These are phyloP conservation scores for Epizoanthus rinbou DNA, from an alignment of 92 coral and sea anemone species.

Conservation along the genomic window DNA sequence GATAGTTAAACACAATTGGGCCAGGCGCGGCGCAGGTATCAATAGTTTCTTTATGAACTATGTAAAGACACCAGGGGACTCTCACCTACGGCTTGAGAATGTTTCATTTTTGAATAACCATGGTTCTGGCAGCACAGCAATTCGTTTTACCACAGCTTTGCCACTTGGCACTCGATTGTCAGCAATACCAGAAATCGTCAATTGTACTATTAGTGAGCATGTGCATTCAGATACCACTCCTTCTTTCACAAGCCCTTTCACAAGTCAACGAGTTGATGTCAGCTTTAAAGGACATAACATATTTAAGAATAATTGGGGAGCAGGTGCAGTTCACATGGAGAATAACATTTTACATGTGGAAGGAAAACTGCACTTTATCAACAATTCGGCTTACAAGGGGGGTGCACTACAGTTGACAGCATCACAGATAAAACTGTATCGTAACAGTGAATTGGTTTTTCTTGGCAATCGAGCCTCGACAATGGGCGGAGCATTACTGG, in stretches of 20 bases:
- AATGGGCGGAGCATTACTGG: slow-evolving; percentile 82
- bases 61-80: not conserved
- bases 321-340: slow-evolving; percentile 75
- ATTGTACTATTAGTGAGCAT: slow-evolving; percentile 5
- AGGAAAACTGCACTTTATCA: slow-evolving; percentile 65
- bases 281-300: slow-evolving; percentile 72
- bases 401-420: slow-evolving; percentile 75
- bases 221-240: slow-evolving; percentile 30
- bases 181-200: slow-evolving; percentile 26
- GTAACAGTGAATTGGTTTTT: slow-evolving; percentile 76
- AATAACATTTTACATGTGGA: slow-evolving; percentile 64
- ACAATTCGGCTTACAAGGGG: slow-evolving; percentile 71
- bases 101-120: not conserved
- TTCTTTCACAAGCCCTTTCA: slow-evolving; percentile 74
- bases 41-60: slow-evolving; percentile 35
- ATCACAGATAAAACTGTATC: slow-evolving; percentile 79
- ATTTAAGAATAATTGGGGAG: slow-evolving; percentile 66
- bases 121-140: slow-evolving; percentile 26
- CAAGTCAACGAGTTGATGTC: slow-evolving; percentile 70
- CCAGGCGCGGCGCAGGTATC: slow-evolving; percentile 46
- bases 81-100: slow-evolving; percentile 10
- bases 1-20: slow-evolving; percentile 34
- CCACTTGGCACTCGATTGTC: slow-evolving; percentile 17
- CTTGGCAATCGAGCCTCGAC: slow-evolving; percentile 61
- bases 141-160: slow-evolving; percentile 27